phyloP scores from a whole-genome alignment of 2,113 vertebrate species.

The Menidia beryllina region DNA sequence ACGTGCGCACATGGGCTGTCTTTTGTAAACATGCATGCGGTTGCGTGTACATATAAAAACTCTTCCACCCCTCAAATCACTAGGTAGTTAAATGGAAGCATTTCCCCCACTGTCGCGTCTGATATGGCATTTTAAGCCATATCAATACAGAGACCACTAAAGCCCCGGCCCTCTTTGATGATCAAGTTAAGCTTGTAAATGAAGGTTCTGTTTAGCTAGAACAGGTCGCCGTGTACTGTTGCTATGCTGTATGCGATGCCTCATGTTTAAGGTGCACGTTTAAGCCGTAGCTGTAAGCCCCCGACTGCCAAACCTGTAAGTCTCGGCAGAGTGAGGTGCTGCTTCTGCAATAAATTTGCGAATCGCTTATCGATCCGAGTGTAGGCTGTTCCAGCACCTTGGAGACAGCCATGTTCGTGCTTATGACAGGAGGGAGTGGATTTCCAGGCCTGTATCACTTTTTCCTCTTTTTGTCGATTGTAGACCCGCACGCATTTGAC shows the following conservation, averaged over 20 bases:
- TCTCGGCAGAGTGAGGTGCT: conserved; percentile 32
- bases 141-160: background rate
- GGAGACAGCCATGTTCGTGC: conserved; percentile 11
- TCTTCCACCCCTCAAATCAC: background rate
- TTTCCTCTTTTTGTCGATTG: conserved; percentile 6
- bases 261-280: conserved; percentile 29
- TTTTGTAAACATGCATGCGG: conserved; percentile 15
- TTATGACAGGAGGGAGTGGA: conserved; percentile 9
- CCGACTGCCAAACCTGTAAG: conserved; percentile 6
- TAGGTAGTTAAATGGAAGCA: background rate
- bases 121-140: too few relatives aligned
- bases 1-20: conserved; percentile 10
- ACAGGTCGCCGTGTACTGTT: background rate
- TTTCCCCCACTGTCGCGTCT: background rate
- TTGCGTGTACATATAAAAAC: background rate
- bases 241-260: conserved; percentile 2
- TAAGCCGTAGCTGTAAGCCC: conserved; percentile 42
- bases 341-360: conserved; percentile 47
- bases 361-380: conserved; percentile 56
- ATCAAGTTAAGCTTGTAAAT: conserved; percentile 37
- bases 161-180: conserved; percentile 9
- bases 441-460: background rate
- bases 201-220: background rate
- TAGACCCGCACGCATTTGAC: conserved; percentile 22
- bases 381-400: conserved; percentile 26